These are phyloP conservation scores for Synanthedon myopaeformis DNA, from an alignment of 2,888 invertebrate species.

Conservation along the genomic window DNA sequence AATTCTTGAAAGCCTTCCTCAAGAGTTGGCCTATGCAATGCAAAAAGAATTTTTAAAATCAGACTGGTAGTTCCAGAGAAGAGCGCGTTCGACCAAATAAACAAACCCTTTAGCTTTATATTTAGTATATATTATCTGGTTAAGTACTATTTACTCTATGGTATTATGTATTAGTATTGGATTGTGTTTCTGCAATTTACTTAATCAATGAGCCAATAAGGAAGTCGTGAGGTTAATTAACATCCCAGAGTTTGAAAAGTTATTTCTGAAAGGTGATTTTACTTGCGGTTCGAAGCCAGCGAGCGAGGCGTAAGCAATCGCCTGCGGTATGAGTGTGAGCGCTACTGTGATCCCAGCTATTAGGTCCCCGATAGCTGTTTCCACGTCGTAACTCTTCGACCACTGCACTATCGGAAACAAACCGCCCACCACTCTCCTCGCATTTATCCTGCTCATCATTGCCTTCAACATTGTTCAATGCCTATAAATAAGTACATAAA, in stretches of 20 bases:
- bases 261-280: slow-evolving; percentile 7
- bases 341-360: slow-evolving; percentile 84
- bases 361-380: slow-evolving; percentile 73
- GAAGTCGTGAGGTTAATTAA: background rate
- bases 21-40: too few species aligned
- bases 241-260: background rate
- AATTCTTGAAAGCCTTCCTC: too few species aligned
- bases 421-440: slow-evolving; percentile 25
- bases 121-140: too few species aligned
- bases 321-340: slow-evolving; percentile 82
- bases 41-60: too few species aligned
- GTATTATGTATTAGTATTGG: too few species aligned
- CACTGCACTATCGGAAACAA: slow-evolving; percentile 70
- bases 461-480: background rate
- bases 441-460: slow-evolving; percentile 10
- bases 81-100: too few species aligned
- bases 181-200: too few species aligned
- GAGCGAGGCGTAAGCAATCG: slow-evolving; percentile 80
- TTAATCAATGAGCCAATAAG: background rate
- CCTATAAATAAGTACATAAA: background rate
- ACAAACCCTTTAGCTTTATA: too few species aligned
- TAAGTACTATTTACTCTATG: too few species aligned
- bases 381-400: slow-evolving; percentile 69
- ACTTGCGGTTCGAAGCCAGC: slow-evolving; percentile 82
- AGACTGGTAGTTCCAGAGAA: too few species aligned